A percentile compares a stretch with the other conserved stretches of the same genome.
Evolutionary conservation across 2,888 invertebrate genomes (phyloP).

Genomic region (Branchellion lobata): DNA sequence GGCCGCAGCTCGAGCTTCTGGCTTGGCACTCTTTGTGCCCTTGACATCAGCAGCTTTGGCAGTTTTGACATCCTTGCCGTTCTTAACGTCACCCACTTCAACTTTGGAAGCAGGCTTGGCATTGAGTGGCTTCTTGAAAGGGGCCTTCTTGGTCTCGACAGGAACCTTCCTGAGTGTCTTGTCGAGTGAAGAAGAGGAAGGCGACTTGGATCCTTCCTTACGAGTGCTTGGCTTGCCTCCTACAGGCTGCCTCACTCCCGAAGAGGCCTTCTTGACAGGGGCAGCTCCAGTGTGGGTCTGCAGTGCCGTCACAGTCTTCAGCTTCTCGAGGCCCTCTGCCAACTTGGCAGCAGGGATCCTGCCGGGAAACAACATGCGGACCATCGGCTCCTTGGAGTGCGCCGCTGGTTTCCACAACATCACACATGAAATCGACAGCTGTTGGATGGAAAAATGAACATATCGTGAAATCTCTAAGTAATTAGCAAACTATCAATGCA

Average conservation of each 20-base stretch:
- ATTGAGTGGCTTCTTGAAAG: neutral
- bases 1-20: neutral
- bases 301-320: slow-evolving; percentile 36
- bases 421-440: slow-evolving; percentile 36
- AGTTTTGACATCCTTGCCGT: neutral
- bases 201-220: neutral
- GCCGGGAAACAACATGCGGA: slow-evolving; percentile 39
- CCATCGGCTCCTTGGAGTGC: slow-evolving; percentile 25
- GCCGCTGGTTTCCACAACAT: slow-evolving; percentile 43
- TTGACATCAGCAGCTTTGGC: slow-evolving; percentile 20
- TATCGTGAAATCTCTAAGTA: neutral
- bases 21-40: neutral
- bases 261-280: neutral
- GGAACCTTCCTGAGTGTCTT: neutral
- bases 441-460: neutral
- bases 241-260: neutral
- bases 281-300: slow-evolving; percentile 23
- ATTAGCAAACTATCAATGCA: neutral
- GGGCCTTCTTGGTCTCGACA: neutral
- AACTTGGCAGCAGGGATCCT: slow-evolving; percentile 25
- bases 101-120: neutral
- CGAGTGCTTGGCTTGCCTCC: neutral
- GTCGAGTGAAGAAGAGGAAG: slow-evolving; percentile 26
- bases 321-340: slow-evolving; percentile 40
- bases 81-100: neutral